Percentiles rank a stretch among this genome's conserved stretches.
These are phyloP conservation scores for Leucopsar rothschildi DNA, from an alignment of 2,113 vertebrate genomes.

Conservation along the genomic window DNA sequence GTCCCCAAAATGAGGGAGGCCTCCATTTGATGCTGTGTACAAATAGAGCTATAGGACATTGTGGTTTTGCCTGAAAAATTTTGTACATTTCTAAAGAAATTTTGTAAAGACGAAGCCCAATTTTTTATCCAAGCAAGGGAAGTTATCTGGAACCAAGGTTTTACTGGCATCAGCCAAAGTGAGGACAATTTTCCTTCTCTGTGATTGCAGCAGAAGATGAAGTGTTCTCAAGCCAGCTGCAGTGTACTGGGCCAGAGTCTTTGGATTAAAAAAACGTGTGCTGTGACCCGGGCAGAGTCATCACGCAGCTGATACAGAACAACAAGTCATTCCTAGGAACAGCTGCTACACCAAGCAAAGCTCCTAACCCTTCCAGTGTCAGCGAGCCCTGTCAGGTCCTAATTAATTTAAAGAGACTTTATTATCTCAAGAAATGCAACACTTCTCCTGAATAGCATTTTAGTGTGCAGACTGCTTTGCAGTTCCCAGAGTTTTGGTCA, in stretches of 20 bases:
- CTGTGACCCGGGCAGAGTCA: background rate
- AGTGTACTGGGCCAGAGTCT: background rate
- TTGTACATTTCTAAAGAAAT: background rate
- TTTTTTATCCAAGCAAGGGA: background rate
- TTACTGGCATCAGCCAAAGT: background rate
- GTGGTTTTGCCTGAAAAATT: background rate
- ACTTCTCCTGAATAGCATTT: background rate
- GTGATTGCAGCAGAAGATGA: background rate
- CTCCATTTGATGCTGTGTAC: background rate
- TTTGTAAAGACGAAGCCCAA: background rate
- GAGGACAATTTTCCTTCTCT: constrained; percentile 9
- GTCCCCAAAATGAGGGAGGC: background rate
- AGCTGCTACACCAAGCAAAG: background rate
- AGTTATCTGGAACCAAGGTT: background rate
- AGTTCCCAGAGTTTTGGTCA: background rate
- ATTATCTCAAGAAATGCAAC: background rate
- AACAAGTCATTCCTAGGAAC: background rate
- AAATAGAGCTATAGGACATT: background rate
- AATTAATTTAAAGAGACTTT: background rate
- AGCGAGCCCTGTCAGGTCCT: background rate
- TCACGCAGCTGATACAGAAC: background rate
- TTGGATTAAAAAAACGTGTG: background rate
- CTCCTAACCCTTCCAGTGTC: background rate
- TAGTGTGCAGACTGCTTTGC: background rate
- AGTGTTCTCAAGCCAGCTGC: background rate